Evolutionary conservation across 1,140 invertebrate species (phyloP), one percentile per base, ranked within the genome.

Genomic region (Orius laevigatus): DNA sequence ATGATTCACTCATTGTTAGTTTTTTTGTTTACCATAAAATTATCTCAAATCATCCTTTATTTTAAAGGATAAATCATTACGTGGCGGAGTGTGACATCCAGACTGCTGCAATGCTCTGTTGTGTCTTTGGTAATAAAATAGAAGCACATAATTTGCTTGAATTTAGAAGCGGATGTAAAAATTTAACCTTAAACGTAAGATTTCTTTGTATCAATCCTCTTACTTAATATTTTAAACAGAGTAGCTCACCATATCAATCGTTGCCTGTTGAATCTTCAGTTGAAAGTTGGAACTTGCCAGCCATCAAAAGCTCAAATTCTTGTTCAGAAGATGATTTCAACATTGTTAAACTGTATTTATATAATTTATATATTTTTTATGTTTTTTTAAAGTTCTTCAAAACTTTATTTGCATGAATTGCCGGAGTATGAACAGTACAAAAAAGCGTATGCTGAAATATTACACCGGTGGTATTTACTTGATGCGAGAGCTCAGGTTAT

Each of bases 21-120:
- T 12, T 20, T 38, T n/a, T 34, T 34, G n/a, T 40, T 40, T 40
- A 12, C 38, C n/a, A 40, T 12, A 40, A 14, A 11, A 42, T 42
- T 33, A 10, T 38, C 11, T 10, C n/a, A 19, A 31, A 40, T 48
- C 2, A 33, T 16, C 33, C 11, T 19, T 42, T 49, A 52, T 51
- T 56, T 65, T 61, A 51, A 62, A 82, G 79, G 64, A 85, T 87
- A 57, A 71, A 74, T 44, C 79, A 85, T 65, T 86, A 83, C 63
- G 81, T 80, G 1, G 70, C 70, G 53, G 72, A 81, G 41, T 75
- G 77, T 3, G 91, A 97, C 65, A 72, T 94, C 35, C 91, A 97
- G 68, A 95, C 87, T 60, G 83, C 89, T 10, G 89, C 88, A 0
- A 91, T 95, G 79, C 60, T 95, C 20, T 81, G 81, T 47, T 94